Conservation (phyloP, 2,113 vertebrate species). For the Peromyscus maniculatus region DNA sequence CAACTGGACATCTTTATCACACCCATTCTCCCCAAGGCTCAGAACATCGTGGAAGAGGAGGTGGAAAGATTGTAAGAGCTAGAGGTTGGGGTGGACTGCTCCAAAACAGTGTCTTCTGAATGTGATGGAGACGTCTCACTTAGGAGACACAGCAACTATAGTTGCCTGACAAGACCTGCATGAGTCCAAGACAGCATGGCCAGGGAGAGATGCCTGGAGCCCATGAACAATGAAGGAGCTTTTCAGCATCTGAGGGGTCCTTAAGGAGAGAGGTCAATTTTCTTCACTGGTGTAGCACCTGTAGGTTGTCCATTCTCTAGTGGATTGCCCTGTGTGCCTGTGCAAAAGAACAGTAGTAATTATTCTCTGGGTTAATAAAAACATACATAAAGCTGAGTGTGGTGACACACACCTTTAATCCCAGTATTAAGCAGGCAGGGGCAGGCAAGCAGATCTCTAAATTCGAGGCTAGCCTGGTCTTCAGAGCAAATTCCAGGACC, state of each 20-base stretch:
- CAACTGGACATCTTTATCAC: too few relatives aligned
- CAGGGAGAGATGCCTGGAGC: neutral
- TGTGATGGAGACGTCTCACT: too few relatives aligned
- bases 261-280: neutral
- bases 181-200: neutral
- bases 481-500: too few relatives aligned
- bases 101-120: too few relatives aligned
- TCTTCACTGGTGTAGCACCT: neutral
- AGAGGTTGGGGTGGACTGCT: neutral
- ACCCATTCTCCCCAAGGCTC: too few relatives aligned
- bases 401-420: neutral
- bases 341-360: neutral
- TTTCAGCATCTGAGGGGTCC: neutral
- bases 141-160: too few relatives aligned
- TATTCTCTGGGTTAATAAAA: neutral
- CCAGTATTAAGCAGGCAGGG: neutral
- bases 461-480: neutral
- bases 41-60: too few relatives aligned
- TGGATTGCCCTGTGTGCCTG: neutral
- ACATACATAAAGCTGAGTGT: neutral
- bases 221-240: neutral
- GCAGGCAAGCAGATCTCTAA: neutral
- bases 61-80: neutral
- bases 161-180: neutral
- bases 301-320: too few relatives aligned